These are phyloP conservation scores for Orthosia incerta DNA, from an alignment of 2,888 invertebrate genomes.

Conservation along the genomic window DNA sequence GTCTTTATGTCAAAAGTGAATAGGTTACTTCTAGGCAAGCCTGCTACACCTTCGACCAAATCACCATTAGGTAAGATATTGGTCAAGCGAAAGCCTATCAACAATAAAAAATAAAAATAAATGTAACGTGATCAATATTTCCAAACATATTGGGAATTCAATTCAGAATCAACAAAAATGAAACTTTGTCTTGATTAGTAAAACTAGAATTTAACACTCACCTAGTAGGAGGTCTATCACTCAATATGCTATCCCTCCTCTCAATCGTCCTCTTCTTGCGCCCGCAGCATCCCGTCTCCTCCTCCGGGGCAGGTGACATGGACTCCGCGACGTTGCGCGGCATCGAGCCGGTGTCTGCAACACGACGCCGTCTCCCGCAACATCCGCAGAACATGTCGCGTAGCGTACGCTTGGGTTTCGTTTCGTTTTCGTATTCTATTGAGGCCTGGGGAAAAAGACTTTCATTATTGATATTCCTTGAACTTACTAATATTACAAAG, in stretches of 20 bases:
- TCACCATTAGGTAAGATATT: too few relatives aligned
- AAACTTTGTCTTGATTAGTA: neutral
- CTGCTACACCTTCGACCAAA: too few relatives aligned
- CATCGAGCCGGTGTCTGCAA: conserved; percentile 67
- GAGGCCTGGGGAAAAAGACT: conserved; percentile 71
- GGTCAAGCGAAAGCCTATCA: too few relatives aligned
- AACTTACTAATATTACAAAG: neutral
- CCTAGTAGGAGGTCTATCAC: conserved; percentile 85
- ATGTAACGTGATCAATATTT: too few relatives aligned
- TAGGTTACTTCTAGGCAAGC: too few relatives aligned
- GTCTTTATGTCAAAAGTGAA: too few relatives aligned
- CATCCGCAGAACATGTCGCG: conserved; percentile 86
- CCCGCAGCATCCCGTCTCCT: conserved; percentile 85
- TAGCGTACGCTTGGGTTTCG: conserved; percentile 85
- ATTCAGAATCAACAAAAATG: too few relatives aligned
- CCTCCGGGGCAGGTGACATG: conserved; percentile 74
- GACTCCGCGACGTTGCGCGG: conserved; percentile 67
- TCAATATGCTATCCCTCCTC: conserved; percentile 90
- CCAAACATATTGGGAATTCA: too few relatives aligned
- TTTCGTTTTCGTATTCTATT: conserved; percentile 86
- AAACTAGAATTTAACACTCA: conserved; percentile 62
- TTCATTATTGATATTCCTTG: neutral
- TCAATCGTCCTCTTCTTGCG: conserved; percentile 84
- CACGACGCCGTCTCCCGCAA: conserved; percentile 81
- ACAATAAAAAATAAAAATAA: too few relatives aligned